phyloP scores from a whole-genome alignment of 2,797 vertebrate genomes.

The Crenichthys baileyi region DNA sequence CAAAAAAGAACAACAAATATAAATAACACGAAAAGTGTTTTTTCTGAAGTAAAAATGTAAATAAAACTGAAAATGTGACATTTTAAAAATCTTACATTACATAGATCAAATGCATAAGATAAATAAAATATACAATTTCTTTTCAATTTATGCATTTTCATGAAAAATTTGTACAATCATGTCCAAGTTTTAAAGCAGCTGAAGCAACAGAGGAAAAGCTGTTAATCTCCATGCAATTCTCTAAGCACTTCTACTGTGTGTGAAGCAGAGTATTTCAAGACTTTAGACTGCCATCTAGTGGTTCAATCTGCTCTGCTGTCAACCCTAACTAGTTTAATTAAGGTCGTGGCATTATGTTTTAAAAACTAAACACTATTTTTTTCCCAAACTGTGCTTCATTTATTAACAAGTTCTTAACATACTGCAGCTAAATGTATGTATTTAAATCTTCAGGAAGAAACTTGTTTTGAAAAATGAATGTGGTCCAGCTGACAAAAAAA shows the following conservation, averaged over 20 bases:
- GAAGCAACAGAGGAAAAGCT: neutral
- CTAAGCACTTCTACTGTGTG: neutral
- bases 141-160: neutral
- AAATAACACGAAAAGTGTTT: neutral
- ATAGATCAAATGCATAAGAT: neutral
- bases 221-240: neutral
- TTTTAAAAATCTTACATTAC: neutral
- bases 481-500: neutral
- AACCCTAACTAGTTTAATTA: neutral
- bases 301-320: neutral
- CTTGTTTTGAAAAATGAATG: neutral
- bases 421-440: neutral
- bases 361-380: neutral
- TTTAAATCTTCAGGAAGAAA: neutral
- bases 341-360: neutral
- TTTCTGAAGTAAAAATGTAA: neutral
- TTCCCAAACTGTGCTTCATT: neutral
- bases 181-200: neutral
- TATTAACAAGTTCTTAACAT: neutral
- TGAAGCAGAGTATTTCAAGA: neutral
- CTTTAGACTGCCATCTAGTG: slow-evolving; percentile 6
- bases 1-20: too few relatives aligned
- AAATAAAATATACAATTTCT: neutral
- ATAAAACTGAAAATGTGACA: neutral
- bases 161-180: neutral